Conservation (phyloP, 2,113 vertebrate genomes). For the Leptosomus discolor region DNA sequence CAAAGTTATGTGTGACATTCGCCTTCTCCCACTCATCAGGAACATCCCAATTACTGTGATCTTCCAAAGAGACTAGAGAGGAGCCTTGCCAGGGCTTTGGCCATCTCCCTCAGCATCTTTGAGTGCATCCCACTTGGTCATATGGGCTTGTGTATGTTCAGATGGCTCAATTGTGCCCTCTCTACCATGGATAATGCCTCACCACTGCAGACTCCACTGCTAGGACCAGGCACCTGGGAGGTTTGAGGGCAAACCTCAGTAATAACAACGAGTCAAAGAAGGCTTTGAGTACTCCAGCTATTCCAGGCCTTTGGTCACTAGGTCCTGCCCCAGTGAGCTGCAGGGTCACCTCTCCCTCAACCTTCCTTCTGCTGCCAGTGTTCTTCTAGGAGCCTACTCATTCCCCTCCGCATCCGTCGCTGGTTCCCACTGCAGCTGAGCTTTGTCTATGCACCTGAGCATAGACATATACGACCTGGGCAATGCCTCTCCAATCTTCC, state of each 20-base stretch:
- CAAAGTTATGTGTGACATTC: neutral
- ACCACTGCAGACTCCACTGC: neutral
- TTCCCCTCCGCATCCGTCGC: neutral
- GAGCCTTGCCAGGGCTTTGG: neutral
- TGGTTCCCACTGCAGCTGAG: neutral
- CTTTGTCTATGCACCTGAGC: neutral
- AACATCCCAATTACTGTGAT: accelerated
- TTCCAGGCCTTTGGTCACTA: neutral
- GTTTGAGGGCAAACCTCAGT: neutral
- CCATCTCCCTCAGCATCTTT: neutral
- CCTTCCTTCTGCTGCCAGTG: neutral
- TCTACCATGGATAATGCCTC: neutral
- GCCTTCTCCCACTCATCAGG: neutral
- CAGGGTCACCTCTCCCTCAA: neutral
- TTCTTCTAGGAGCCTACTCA: neutral
- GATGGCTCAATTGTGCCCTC: neutral
- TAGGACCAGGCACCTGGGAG: neutral
- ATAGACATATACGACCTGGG: neutral
- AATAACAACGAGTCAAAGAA: neutral
- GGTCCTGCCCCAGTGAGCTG: neutral
- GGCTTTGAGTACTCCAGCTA: neutral
- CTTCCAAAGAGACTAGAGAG: neutral
- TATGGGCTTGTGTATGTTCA: neutral
- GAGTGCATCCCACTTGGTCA: neutral
- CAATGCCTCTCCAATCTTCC: neutral